Evolutionary conservation across 2,113 vertebrate genomes (phyloP), one percentile per base, ranked within the genome.

Genomic region (Oxygymnocypris stewartii): DNA sequence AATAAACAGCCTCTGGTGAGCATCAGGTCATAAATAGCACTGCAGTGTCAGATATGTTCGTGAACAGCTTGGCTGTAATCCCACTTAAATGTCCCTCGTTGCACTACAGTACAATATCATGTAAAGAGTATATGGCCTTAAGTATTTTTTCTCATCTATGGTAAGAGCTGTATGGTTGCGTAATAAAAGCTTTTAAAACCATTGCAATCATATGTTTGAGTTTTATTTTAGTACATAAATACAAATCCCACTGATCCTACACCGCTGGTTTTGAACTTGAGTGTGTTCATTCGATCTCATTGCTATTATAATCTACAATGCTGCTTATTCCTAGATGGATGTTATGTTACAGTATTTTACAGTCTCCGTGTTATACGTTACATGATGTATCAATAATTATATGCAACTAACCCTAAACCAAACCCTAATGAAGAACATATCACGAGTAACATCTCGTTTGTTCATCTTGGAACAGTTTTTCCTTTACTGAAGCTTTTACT

Each of bases 1-100:
- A 98, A 97, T 89, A 97, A 97, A 69, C 96, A 97, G 86, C 96
- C 96, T 1, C 92, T 98, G 95, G 97, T 98, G 89, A 96, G 94
- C 51, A 83, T 61, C 18, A 49, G 20, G 11, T 82, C 40, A 47
- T 80, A 42, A 40, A 40, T 23, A 80, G 28, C 23, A 42, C 42
- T 47, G 40, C 23, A 31, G 67, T 82, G 16, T 82, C 14, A 78
- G 28, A 82, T 47, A 47, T 65, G 61, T 44, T 67, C 28, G 16
- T 1, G 3, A 40, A 57, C 47, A 86, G 65, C 28, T 71, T 86
- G 44, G 31, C 28, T 86, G 35, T 71, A 85, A 69, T 79, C 47
- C 65, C 47, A n/a, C 63, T 31, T 42, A 63, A 80, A 61, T 37
- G 31, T 42, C 6, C 35, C 57, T n/a, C 12, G 1, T 80, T 16